These are phyloP conservation scores for Ispidina picta DNA, from an alignment of 2,797 vertebrate species.

Conservation along the genomic window DNA sequence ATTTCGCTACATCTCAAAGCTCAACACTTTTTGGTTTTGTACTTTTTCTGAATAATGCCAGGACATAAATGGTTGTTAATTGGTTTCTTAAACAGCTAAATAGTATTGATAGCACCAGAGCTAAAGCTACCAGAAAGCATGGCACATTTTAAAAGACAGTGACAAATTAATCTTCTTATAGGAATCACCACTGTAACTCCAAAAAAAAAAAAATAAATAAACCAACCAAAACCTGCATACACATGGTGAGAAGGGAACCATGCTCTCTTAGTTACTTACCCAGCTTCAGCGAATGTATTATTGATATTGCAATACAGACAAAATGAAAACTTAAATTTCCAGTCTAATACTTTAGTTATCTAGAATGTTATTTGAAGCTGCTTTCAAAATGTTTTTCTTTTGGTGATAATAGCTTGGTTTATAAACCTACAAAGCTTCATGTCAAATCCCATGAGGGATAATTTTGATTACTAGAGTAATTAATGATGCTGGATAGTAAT, in stretches of 20 bases:
- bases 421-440: slow-evolving; percentile 84
- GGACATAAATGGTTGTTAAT: neutral
- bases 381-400: slow-evolving; percentile 63
- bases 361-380: slow-evolving; percentile 62
- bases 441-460: slow-evolving; percentile 91
- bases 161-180: neutral
- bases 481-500: slow-evolving; percentile 94
- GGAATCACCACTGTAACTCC: neutral
- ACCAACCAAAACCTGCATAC: neutral
- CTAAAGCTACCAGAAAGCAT: neutral
- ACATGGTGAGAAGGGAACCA: neutral
- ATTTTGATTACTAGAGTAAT: slow-evolving; percentile 98
- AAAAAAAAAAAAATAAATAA: neutral
- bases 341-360: slow-evolving; percentile 47
- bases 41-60: neutral
- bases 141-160: neutral
- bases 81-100: neutral
- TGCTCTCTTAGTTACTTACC: neutral
- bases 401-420: slow-evolving; percentile 71
- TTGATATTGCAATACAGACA: neutral
- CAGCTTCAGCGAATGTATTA: neutral
- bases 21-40: neutral
- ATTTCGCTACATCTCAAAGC: neutral
- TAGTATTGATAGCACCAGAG: neutral
- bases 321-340: slow-evolving; percentile 61